Percentiles rank a stretch among this genome's conserved stretches.
Evolutionary conservation across 2,888 invertebrate species (phyloP).

Genomic region (Julus scanicus): DNA sequence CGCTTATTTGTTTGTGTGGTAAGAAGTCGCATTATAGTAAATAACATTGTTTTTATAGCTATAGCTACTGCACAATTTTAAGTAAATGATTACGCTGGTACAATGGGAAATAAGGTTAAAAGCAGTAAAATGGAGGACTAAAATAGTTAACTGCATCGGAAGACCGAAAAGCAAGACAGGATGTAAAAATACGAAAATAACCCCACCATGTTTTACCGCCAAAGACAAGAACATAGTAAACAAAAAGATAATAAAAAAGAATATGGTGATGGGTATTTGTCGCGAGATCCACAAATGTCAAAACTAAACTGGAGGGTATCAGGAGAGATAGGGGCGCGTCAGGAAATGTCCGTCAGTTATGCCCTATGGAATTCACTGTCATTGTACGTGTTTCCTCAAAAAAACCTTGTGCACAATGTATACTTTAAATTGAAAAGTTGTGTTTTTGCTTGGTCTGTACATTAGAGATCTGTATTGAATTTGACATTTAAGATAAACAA

Average conservation of each 20-base stretch:
- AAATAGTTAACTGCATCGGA: not conserved
- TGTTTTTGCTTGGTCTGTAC: not conserved
- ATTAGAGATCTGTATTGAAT: not conserved
- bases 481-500: not conserved
- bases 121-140: conserved; percentile 10
- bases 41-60: not conserved
- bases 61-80: not conserved
- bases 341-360: conserved; percentile 34
- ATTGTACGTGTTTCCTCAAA: not conserved
- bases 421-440: not conserved
- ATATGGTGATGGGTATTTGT: conserved; percentile 19
- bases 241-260: conserved; percentile 39
- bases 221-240: conserved; percentile 3
- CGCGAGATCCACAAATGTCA: not conserved
- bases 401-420: not conserved
- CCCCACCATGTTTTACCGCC: conserved; percentile 16
- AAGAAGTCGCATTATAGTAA: not conserved
- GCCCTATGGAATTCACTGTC: not conserved
- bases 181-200: conserved; percentile 23
- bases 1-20: not conserved
- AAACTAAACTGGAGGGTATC: not conserved
- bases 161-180: not conserved
- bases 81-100: not conserved
- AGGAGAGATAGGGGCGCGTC: not conserved
- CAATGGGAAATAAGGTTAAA: not conserved